A percentile compares a stretch with the other conserved stretches of the same genome.
phyloP scores from a whole-genome alignment of 2,113 vertebrate genomes.

The Thermophis baileyi region DNA sequence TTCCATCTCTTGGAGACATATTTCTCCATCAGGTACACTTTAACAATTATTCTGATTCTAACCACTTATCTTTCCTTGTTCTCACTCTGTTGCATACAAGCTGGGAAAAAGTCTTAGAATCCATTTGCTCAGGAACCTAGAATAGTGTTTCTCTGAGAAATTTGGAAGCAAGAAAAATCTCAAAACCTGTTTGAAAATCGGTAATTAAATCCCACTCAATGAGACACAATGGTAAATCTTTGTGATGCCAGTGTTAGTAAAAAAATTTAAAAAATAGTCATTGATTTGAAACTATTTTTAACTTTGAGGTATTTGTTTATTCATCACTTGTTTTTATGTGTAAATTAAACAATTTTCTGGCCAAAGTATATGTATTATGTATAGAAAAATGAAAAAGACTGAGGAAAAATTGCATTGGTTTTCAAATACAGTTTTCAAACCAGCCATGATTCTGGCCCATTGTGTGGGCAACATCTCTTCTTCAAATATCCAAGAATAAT shows the following conservation, averaged over 20 bases:
- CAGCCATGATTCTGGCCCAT: neutral
- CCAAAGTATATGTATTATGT: neutral
- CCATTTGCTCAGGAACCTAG: neutral
- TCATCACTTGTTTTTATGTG: neutral
- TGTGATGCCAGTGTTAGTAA: neutral
- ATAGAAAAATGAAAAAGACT: neutral
- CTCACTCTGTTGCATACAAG: neutral
- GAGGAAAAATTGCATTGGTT: neutral
- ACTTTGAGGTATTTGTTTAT: neutral
- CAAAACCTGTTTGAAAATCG: neutral
- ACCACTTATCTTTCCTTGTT: neutral
- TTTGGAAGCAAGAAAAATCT: neutral
- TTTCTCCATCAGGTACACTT: slow-evolving; percentile 91
- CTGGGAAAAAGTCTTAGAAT: neutral
- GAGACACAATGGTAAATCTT: neutral
- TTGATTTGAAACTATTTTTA: neutral
- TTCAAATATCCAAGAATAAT: neutral
- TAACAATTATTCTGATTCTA: rapidly evolving
- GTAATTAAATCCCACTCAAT: neutral
- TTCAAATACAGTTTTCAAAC: neutral
- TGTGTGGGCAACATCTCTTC: neutral
- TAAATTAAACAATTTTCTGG: neutral
- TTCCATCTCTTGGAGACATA: slow-evolving; percentile 95
- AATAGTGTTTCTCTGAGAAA: neutral
- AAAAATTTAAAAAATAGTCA: neutral